Evolutionary conservation across 2,888 invertebrate genomes (phyloP).

Genomic region (Trachelus troglodyta): DNA sequence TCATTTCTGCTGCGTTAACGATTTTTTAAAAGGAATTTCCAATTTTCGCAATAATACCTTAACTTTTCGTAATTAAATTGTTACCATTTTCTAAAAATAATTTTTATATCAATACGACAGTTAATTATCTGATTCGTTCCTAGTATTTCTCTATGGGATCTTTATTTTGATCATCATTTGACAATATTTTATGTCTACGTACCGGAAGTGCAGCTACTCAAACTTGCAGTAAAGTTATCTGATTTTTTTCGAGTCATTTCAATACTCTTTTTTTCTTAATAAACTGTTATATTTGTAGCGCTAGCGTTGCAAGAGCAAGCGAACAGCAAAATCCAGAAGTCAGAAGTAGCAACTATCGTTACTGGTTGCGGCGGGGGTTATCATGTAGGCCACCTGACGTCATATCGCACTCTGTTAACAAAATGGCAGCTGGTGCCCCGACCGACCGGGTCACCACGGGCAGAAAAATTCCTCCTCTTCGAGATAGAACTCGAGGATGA

Average conservation of each 20-base stretch:
- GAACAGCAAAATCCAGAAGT: constrained; percentile 9
- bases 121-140: neutral
- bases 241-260: neutral
- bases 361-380: constrained; percentile 43
- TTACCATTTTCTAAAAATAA: neutral
- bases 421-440: constrained; percentile 38
- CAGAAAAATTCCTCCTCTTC: constrained; percentile 27
- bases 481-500: neutral
- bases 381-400: constrained; percentile 57
- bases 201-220: neutral
- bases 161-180: neutral
- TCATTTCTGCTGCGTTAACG: neutral
- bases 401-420: constrained; percentile 51
- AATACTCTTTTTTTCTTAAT: neutral
- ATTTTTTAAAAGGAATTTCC: neutral
- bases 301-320: neutral
- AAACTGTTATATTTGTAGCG: neutral
- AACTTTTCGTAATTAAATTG: neutral
- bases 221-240: neutral
- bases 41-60: neutral
- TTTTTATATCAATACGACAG: neutral
- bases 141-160: neutral
- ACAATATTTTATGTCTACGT: neutral
- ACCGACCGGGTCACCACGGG: constrained; percentile 25
- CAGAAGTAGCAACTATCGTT: constrained; percentile 31